Conservation (phyloP, 2,888 invertebrate species). For the Toxonevra muliebris region DNA sequence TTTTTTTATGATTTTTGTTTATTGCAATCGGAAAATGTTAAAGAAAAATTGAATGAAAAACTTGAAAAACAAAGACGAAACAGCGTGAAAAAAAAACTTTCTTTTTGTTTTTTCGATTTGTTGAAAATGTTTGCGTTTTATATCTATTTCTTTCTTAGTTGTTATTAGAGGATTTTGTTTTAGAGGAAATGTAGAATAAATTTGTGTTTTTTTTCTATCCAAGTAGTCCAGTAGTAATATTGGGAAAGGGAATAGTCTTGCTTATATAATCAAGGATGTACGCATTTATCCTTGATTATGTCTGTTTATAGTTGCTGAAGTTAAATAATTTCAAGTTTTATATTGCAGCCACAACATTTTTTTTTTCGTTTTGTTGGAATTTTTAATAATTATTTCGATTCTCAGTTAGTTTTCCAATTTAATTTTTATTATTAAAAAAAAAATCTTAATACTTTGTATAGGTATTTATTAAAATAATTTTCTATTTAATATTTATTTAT, state of each 20-base stretch:
- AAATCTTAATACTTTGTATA: no score
- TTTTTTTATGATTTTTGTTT: neutral
- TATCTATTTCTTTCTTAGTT: no score
- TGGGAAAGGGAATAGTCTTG: no score
- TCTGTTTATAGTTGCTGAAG: neutral
- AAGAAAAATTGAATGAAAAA: constrained; percentile 11
- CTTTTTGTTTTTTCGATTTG: neutral
- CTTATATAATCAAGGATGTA: no score
- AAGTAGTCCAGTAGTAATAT: no score
- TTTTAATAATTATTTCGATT: constrained; percentile 9
- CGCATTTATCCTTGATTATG: neutral
- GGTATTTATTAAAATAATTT: no score
- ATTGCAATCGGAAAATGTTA: constrained; percentile 10
- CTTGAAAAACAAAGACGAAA: neutral
- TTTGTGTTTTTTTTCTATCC: no score
- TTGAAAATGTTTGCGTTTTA: neutral
- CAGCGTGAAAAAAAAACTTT: constrained; percentile 1
- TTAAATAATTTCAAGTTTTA: neutral
- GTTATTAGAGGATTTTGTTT: no score
- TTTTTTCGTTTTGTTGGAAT: neutral
- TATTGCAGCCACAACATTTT: constrained; percentile 17
- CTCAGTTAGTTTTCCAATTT: constrained; percentile 8
- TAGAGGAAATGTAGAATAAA: no score
- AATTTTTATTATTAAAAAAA: constrained; percentile 6
- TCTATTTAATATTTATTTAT: constrained; percentile 11